phyloP scores from a whole-genome alignment of 2,888 invertebrate genomes.

The Apamea crenata region DNA sequence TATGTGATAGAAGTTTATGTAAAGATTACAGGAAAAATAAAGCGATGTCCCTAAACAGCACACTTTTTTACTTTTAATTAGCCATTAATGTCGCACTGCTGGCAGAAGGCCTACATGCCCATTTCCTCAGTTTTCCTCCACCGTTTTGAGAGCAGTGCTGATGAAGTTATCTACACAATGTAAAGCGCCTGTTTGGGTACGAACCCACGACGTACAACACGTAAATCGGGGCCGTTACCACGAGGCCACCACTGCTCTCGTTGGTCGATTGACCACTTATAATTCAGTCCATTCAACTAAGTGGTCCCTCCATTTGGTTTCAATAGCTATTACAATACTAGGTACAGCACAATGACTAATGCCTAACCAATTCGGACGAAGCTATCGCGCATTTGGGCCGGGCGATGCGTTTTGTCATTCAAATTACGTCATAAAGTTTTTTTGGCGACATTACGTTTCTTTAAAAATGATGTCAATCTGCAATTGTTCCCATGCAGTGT shows the following conservation, averaged over 20 bases:
- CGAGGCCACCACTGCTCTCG: neutral
- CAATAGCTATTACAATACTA: conserved; percentile 15
- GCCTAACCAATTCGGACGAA: conserved; percentile 6
- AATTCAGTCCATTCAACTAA: conserved; percentile 26
- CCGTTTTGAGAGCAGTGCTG: too few species aligned
- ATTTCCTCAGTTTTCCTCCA: too few species aligned
- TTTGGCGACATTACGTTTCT: conserved; percentile 1
- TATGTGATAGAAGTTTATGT: too few species aligned
- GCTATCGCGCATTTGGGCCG: conserved; percentile 11
- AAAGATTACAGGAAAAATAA: too few species aligned
- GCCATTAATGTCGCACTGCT: too few species aligned
- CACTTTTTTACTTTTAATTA: too few species aligned
- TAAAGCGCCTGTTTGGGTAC: too few species aligned
- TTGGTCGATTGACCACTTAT: neutral
- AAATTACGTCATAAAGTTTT: conserved; percentile 35
- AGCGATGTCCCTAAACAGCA: too few species aligned
- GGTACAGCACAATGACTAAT: conserved; percentile 47
- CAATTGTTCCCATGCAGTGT: neutral
- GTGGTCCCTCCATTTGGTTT: conserved; percentile 32
- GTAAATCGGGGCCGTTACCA: too few species aligned
- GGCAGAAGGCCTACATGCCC: too few species aligned
- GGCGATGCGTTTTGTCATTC: conserved; percentile 20
- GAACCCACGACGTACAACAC: too few species aligned
- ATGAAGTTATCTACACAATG: too few species aligned
- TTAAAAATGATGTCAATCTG: neutral